Conservation (phyloP, 2,888 invertebrate genomes). For the Spilarctia lutea region DNA sequence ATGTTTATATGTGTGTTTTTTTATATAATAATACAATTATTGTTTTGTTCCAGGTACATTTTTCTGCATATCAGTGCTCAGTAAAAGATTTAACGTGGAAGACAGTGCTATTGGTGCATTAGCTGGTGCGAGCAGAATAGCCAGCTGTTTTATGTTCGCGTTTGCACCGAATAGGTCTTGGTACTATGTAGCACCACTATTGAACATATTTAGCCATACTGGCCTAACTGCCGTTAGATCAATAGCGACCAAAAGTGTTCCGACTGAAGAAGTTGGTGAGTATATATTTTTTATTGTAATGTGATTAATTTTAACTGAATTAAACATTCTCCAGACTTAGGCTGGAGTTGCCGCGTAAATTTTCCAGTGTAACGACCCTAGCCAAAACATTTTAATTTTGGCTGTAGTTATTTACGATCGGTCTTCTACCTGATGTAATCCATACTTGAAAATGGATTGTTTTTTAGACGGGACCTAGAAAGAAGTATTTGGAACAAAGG, state of each 20-base stretch:
- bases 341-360: not conserved
- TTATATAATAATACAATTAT: not conserved
- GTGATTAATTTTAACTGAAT: too few species aligned
- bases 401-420: too few species aligned
- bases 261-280: slow-evolving; percentile 85
- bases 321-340: not conserved
- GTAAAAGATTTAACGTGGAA: slow-evolving; percentile 75
- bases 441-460: too few species aligned
- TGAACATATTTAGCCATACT: slow-evolving; percentile 85
- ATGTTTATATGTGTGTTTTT: not conserved
- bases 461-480: too few species aligned
- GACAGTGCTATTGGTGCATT: slow-evolving; percentile 82
- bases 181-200: slow-evolving; percentile 82
- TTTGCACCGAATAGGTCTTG: slow-evolving; percentile 78
- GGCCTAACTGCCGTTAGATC: slow-evolving; percentile 86
- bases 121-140: slow-evolving; percentile 85
- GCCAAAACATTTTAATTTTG: too few species aligned
- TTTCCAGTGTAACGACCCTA: not conserved
- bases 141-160: slow-evolving; percentile 82
- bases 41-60: slow-evolving; percentile 68
- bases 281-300: not conserved
- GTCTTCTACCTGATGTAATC: too few species aligned
- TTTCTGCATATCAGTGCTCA: slow-evolving; percentile 81
- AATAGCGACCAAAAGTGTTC: slow-evolving; percentile 85
- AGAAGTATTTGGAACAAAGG: too few species aligned